Percentiles rank a stretch among this genome's conserved stretches.
phyloP scores from a whole-genome alignment of 2,113 vertebrate genomes.

The Pseudopipra pipra region DNA sequence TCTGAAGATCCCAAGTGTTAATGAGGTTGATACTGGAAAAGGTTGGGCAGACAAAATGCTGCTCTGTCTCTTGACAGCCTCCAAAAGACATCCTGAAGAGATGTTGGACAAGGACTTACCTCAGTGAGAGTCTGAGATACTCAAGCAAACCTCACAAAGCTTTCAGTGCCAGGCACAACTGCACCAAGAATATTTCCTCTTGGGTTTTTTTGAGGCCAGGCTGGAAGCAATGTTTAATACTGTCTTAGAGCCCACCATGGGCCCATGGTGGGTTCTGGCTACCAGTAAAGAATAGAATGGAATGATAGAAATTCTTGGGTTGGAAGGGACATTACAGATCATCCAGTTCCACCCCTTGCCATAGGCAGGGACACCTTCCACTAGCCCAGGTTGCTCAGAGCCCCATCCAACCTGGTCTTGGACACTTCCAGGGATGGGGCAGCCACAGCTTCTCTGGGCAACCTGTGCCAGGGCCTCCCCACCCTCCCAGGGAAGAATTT shows the following conservation, averaged over 20 bases:
- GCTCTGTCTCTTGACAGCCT: not conserved
- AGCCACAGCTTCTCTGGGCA: not conserved
- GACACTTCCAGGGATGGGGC: not conserved
- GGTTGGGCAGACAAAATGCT: not conserved
- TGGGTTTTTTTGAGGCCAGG: not conserved
- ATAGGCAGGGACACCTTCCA: not conserved
- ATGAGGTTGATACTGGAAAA: not conserved
- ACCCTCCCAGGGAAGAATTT: not conserved
- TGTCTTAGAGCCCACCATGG: not conserved
- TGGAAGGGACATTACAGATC: not conserved
- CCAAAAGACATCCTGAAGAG: not conserved
- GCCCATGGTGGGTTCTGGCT: not conserved
- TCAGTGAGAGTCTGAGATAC: not conserved
- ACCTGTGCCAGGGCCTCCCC: not conserved
- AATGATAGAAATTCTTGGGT: not conserved
- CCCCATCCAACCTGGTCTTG: not conserved
- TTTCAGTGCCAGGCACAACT: not conserved
- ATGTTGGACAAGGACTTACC: not conserved
- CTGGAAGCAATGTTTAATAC: not conserved
- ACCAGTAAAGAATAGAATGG: not conserved
- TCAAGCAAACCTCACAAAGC: not conserved
- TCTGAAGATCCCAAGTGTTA: not conserved
- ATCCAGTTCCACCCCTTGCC: fast-evolving
- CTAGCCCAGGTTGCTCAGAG: not conserved
- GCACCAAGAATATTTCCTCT: not conserved